Evolutionary conservation across 2,888 invertebrate genomes (phyloP).

Genomic region (Cylloceria caligata): DNA sequence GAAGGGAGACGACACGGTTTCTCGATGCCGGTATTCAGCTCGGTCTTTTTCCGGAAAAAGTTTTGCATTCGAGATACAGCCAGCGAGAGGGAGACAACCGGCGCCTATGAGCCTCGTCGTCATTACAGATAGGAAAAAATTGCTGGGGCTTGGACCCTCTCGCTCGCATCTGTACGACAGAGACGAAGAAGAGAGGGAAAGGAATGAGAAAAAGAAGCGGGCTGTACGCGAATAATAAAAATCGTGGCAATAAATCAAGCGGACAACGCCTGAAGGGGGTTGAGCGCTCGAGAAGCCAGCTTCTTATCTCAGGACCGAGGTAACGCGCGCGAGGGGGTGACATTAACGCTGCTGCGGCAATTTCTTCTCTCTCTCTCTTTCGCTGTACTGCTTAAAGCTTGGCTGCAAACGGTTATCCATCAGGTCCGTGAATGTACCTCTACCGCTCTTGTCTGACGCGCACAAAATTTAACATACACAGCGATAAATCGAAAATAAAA

Average conservation of each 20-base stretch:
- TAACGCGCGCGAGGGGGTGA: constrained; percentile 75
- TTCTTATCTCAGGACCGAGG: constrained; percentile 81
- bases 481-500: constrained; percentile 5
- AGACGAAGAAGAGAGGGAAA: constrained; percentile 14
- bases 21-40: constrained; percentile 58
- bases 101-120: constrained; percentile 47
- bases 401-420: constrained; percentile 32
- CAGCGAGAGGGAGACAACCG: constrained; percentile 51
- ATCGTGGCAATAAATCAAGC: constrained; percentile 83
- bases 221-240: constrained; percentile 83
- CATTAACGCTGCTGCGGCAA: constrained; percentile 83
- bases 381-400: constrained; percentile 61
- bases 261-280: constrained; percentile 76
- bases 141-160: constrained; percentile 56
- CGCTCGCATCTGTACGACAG: constrained; percentile 50
- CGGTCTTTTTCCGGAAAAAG: constrained; percentile 75
- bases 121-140: constrained; percentile 79
- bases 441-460: not conserved
- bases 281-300: constrained; percentile 74
- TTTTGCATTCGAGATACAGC: constrained; percentile 70
- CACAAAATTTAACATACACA: not conserved
- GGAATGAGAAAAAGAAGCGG: constrained; percentile 59
- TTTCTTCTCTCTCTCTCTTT: constrained; percentile 77
- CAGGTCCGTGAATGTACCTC: constrained; percentile 15
- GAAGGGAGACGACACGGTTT: constrained; percentile 58